Evolutionary conservation across 2,113 vertebrate genomes (phyloP).

Genomic region (Notothenia coriiceps): DNA sequence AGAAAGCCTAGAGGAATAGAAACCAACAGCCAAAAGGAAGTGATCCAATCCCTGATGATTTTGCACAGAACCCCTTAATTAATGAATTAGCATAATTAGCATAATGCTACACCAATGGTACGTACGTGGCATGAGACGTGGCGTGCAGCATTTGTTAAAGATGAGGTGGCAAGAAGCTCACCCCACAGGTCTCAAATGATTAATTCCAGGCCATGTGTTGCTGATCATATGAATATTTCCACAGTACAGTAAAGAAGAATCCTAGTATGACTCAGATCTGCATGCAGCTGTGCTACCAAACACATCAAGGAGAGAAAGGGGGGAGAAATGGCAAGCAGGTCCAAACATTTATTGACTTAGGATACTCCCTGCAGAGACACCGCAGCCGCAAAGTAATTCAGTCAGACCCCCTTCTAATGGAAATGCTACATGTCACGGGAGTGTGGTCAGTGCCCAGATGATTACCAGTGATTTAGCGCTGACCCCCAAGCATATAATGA

Average conservation of each 20-base stretch:
- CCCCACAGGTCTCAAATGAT: conserved; percentile 61
- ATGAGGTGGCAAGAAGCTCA: conserved; percentile 50
- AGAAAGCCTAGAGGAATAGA: conserved; percentile 34
- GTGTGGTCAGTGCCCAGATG: conserved; percentile 60
- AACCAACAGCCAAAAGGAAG: conserved; percentile 36
- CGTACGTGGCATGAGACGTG: conserved; percentile 52
- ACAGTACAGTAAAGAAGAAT: conserved; percentile 50
- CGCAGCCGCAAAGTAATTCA: conserved; percentile 48
- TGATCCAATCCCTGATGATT: conserved; percentile 39
- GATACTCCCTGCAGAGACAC: conserved; percentile 56
- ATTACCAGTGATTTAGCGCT: conserved; percentile 48
- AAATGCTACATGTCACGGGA: conserved; percentile 50
- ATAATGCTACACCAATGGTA: conserved; percentile 21
- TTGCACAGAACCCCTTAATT: conserved; percentile 39
- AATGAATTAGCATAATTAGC: conserved; percentile 50
- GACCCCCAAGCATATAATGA: conserved; percentile 36
- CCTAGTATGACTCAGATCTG: conserved; percentile 68
- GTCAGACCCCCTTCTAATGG: conserved; percentile 56
- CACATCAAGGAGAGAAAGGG: conserved; percentile 38
- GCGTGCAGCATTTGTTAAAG: conserved; percentile 10
- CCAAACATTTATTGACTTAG: conserved; percentile 32
- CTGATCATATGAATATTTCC: conserved; percentile 72
- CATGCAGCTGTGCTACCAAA: conserved; percentile 63
- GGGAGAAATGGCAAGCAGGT: conserved; percentile 30
- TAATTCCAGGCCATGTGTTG: conserved; percentile 71